phyloP scores from a whole-genome alignment of 37 sponge, comb jelly and placozoan genomes.

The Beroe ovata region DNA sequence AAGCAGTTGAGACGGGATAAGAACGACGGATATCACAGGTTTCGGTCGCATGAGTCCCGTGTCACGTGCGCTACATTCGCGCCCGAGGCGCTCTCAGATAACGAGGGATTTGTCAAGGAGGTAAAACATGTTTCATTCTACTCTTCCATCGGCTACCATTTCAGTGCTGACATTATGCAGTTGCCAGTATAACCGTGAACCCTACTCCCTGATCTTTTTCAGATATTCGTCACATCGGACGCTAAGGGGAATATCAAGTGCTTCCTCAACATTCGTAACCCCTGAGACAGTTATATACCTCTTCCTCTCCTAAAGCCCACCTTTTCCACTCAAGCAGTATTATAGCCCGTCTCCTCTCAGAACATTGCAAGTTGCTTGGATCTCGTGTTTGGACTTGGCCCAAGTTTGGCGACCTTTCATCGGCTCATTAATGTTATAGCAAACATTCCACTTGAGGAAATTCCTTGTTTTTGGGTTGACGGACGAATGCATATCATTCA shows the following conservation, averaged over 20 bases:
- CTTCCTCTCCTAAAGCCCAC: too few relatives aligned
- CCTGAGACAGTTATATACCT: slow-evolving; percentile 1
- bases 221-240: slow-evolving; percentile 65
- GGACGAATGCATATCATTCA: too few relatives aligned
- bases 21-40: slow-evolving; percentile 51
- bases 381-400: too few relatives aligned
- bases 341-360: too few relatives aligned
- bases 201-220: not conserved
- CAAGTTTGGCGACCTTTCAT: too few relatives aligned
- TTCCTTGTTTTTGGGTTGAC: too few relatives aligned
- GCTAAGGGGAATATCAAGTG: slow-evolving; percentile 22
- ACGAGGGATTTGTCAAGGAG: slow-evolving; percentile 63
- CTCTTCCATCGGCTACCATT: too few relatives aligned
- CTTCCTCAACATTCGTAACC: slow-evolving; percentile 66
- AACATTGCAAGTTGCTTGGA: too few relatives aligned
- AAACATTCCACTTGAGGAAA: too few relatives aligned
- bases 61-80: slow-evolving; percentile 65
- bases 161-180: too few relatives aligned
- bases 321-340: too few relatives aligned
- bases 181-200: not conserved
- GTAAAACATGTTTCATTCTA: not conserved
- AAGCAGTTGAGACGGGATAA: slow-evolving; percentile 45
- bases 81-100: slow-evolving; percentile 37
- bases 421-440: too few relatives aligned
- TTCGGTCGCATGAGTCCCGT: slow-evolving; percentile 31